Evolutionary conservation across 2,888 invertebrate species (phyloP).

Genomic region (Metalampra italica): DNA sequence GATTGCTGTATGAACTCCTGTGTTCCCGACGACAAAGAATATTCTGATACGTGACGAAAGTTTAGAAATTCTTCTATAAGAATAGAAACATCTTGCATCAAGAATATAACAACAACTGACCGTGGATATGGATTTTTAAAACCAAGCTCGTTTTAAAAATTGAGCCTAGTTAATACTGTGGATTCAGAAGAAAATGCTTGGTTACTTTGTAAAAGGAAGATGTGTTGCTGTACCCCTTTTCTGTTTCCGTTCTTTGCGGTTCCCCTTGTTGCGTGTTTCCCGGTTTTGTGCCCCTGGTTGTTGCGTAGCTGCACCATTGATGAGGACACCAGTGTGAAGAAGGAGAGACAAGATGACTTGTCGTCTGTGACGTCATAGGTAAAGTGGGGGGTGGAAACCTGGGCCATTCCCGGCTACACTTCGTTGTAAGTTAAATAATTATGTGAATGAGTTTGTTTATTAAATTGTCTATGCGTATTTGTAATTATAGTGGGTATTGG

Average conservation of each 20-base stretch:
- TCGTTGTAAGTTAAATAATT: background rate
- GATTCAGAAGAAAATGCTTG: background rate
- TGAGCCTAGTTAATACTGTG: too few relatives aligned
- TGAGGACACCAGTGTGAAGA: background rate
- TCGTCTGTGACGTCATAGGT: background rate
- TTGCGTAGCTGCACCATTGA: background rate
- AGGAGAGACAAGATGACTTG: background rate
- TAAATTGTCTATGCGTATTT: too few relatives aligned
- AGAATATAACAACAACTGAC: background rate
- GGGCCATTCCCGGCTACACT: background rate
- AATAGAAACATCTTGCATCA: background rate
- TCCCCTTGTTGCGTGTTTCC: background rate
- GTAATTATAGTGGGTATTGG: too few relatives aligned
- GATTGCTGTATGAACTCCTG: slow-evolving; percentile 38
- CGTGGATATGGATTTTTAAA: background rate
- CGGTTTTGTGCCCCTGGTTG: background rate
- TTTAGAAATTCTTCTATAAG: background rate
- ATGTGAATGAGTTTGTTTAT: too few relatives aligned
- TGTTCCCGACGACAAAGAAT: slow-evolving; percentile 26
- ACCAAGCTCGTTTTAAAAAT: background rate
- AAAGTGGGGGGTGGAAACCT: background rate
- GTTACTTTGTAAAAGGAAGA: background rate
- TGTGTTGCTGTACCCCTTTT: background rate
- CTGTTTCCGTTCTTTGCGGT: background rate
- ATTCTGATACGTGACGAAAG: background rate